Base-by-base conservation (phyloP, 2,888 invertebrate species). In the Sphaerophoria rueppellii region DNA sequence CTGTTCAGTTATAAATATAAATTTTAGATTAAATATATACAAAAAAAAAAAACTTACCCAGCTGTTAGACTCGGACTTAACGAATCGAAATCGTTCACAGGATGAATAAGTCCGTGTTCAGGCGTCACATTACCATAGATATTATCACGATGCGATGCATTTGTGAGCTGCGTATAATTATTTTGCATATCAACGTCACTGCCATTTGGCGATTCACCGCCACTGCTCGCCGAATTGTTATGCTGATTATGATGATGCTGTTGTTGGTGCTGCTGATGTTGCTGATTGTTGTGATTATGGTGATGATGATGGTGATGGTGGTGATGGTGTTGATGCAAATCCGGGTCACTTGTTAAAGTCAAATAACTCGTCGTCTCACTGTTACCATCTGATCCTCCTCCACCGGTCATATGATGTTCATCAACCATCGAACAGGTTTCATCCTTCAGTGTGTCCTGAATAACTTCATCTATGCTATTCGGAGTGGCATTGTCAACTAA, bases 391-490 rank as follows among this genome's bases (percentile, higher is more conserved):
- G 35, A 37, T 0, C 55, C 79, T 46, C 82, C 70, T 4, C 81
- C 86, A 32, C 72, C 70, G 14, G 54, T 46, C 69, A 86, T 60
- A 61, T 91, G 90, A 85, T 89, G 90, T 9, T 91, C 90, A 46
- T 91, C 91, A 16, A 90, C 88, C 82, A 88, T 70, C 7, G 86
- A 86, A 76, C 88, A 88, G 77, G 91, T 91, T 79, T 92, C 92
- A 73, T 91, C 92, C 86, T 92, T 92, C 0, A 92, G 88, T 11
- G 92, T 91, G 60, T 92, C 92, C 87, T 91, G 90, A 63, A 92
- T 92, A 32, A 92, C 91, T 67, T 92, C 92, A 86, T 92, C 91
- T n/a, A 92, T 92, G 83, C 88, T 90, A 57, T 88, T 87, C 11
- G 89, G 88, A 6, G 90, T 88, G 12, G 87, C 83, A 43, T 88